Conservation (phyloP, 2,797 vertebrate species). For the Lerista edwardsae region DNA sequence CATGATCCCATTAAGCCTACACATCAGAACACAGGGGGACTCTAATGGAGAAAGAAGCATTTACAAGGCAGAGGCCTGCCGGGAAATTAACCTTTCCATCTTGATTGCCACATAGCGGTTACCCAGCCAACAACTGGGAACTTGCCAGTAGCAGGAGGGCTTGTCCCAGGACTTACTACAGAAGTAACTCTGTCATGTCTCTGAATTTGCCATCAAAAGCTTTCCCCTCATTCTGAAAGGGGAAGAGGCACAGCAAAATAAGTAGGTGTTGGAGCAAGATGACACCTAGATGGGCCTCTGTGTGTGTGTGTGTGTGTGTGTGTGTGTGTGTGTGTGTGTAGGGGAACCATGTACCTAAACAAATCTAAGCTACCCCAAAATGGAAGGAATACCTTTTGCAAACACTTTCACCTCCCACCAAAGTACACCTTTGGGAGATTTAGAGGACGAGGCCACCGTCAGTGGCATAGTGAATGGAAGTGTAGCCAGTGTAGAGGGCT, state of each 20-base stretch:
- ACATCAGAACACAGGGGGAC: neutral
- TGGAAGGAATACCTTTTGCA: neutral
- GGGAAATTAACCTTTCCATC: conserved; percentile 15
- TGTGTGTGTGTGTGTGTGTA: neutral
- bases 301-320: no score
- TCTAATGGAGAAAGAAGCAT: neutral
- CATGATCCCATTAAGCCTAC: conserved; percentile 3
- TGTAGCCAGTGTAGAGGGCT: no score
- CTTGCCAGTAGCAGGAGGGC: neutral
- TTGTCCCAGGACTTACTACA: neutral
- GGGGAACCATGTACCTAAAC: neutral
- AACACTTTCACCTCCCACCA: neutral
- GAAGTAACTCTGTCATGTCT: neutral
- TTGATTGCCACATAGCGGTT: neutral
- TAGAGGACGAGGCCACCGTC: neutral
- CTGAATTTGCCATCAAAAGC: neutral
- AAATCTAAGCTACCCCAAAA: neutral
- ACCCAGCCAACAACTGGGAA: neutral
- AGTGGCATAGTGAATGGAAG: no score
- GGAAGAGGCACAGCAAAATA: neutral
- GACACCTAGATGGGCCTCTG: no score
- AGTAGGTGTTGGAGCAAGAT: neutral
- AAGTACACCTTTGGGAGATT: neutral
- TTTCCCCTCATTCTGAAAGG: neutral
- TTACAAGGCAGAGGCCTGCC: conserved; percentile 1